Base-by-base conservation (phyloP, 1,140 invertebrate genomes). In the Camponotus floridanus region DNA sequence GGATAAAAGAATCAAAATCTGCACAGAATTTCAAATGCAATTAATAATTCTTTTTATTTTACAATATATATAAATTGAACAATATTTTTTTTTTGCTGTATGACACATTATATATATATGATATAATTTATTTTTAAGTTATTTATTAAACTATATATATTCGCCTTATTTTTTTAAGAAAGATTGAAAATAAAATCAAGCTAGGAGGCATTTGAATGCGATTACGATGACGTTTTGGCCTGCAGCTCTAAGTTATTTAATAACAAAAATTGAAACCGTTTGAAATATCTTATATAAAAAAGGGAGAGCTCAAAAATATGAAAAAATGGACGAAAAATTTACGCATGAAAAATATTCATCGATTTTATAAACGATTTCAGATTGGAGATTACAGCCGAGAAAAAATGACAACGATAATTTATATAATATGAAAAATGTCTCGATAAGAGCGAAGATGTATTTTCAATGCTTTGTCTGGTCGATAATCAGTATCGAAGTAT, bases 391-490 rank as follows among this genome's bases (percentile, higher is more conserved):
- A 57, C 26, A 15, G 26, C 13, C n/a, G 64, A 39, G 31, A 9
- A 11, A 36, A 73, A 73, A 61, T 18, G 7, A 73, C 79, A 73
- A 45, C 79, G 39, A 33, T 11, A 61, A 61, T 83, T 83, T 74
- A 61, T 74, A 48, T 39, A 26, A 15, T 18, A 13, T 21, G 39
- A 42, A 68, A 45, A 45, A 39, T 57, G 48, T 42, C 51, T 31
- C 15, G 76, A 70, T 70, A 70, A 70, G 15, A 80, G 36, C 78
- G 42, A 79, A 70, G 64, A 70, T 65, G 9, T 57, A 67, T 80
- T 80, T 80, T 65, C 78, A 62, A 48, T 65, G 45, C 33, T 65
- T 39, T 36, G 21, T 79, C 33, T 64, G 45, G 21, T 9, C 36
- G 48, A 31, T 70, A 59, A 73, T 81, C 39, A n/a, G 62, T 15